Conservation (phyloP, 2,113 vertebrate species). For the Edolisoma coerulescens region DNA sequence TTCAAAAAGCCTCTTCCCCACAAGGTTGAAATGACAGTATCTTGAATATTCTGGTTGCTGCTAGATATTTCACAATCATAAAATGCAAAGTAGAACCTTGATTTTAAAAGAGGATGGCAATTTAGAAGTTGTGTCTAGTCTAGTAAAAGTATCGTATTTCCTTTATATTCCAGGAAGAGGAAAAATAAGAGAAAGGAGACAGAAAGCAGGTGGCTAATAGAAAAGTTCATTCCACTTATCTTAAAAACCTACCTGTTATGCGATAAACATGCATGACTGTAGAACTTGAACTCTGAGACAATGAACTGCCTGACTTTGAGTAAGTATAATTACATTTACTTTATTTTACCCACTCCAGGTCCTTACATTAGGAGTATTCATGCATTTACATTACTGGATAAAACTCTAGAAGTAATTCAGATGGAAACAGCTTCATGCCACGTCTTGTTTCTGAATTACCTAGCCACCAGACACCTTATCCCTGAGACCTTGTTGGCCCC, state of each 20-base stretch:
- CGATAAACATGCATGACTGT: neutral
- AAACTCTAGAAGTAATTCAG: neutral
- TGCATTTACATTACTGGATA: neutral
- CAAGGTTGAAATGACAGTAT: neutral
- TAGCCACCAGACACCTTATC: neutral
- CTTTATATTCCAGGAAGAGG: neutral
- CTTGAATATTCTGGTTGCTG: neutral
- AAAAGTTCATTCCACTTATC: neutral
- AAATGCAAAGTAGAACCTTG: neutral
- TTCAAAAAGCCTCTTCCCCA: neutral
- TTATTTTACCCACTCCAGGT: neutral
- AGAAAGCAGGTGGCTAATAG: neutral
- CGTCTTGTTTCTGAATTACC: neutral
- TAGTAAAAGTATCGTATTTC: neutral
- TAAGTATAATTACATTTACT: neutral
- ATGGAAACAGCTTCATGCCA: neutral
- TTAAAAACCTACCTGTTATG: neutral
- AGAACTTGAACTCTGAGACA: neutral
- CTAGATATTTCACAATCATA: neutral
- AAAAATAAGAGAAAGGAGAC: neutral
- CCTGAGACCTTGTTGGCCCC: neutral
- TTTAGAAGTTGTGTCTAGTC: neutral
- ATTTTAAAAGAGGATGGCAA: neutral
- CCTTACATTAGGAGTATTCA: neutral
- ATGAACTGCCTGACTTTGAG: neutral